These are phyloP conservation scores for Thymelicus acteon DNA, from an alignment of 2,888 invertebrate genomes.

Conservation along the genomic window DNA sequence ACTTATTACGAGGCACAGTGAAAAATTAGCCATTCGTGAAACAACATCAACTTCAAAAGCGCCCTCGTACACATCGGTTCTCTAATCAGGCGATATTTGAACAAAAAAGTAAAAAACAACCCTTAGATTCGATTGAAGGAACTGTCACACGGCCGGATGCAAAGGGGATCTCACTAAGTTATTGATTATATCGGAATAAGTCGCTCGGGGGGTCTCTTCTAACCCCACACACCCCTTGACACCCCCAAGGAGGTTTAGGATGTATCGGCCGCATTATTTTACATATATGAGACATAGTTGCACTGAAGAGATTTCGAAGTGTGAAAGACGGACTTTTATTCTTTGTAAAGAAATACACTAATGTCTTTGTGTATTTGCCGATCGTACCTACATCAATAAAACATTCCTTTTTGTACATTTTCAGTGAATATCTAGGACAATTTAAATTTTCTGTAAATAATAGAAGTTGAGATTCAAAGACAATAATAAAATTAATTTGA, in stretches of 20 bases:
- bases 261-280: conserved; percentile 84
- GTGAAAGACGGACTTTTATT: conserved; percentile 43
- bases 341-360: conserved; percentile 12
- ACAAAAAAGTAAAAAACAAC: conserved; percentile 76
- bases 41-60: conserved; percentile 75
- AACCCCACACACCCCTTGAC: conserved; percentile 57
- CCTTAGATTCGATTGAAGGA: conserved; percentile 77
- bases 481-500: no score
- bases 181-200: conserved; percentile 86
- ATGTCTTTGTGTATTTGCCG: conserved; percentile 6
- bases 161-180: conserved; percentile 85
- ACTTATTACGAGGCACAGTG: conserved; percentile 60
- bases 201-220: conserved; percentile 66
- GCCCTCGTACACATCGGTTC: conserved; percentile 58
- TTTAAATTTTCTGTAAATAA: no score
- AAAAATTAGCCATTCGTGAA: conserved; percentile 72
- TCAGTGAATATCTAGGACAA: no score
- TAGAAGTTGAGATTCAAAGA: no score
- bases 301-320: conserved; percentile 71
- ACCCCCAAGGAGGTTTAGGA: conserved; percentile 65
- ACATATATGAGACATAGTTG: conserved; percentile 83
- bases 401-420: no score
- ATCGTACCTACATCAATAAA: no score
- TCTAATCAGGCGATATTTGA: conserved; percentile 83
- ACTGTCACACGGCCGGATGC: conserved; percentile 83